Base-by-base conservation (phyloP, 2,113 vertebrate genomes). In the Leiothrix lutea region DNA sequence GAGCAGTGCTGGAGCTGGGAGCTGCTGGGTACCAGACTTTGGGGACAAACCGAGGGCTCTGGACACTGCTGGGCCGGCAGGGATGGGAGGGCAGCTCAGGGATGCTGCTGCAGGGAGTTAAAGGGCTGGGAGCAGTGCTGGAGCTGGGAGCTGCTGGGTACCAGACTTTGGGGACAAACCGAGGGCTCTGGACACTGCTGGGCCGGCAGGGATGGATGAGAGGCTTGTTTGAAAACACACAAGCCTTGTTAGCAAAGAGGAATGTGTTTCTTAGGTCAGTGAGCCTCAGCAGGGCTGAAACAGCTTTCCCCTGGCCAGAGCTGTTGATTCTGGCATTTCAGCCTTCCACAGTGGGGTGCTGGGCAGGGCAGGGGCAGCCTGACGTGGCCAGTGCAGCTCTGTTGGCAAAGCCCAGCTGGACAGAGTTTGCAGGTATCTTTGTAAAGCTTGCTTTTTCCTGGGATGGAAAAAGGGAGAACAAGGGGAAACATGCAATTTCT, bases 41-140 rank as follows among this genome's bases (percentile, higher is more conserved):
- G 48, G 79, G 66, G 50, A 17, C 53, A 86, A 64, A 69, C 17
- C 6, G 4, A 56, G 28, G 51, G 58, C 4, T 60, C 9, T 60
- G 57, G 40, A 5, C 36, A 3, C 36, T 4, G 4, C 28, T 47
- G 64, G 54, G 14, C 24, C 31, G 22, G n/a, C n/a, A n/a, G n/a
- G 53, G 36, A 25, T 1, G 1, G n/a, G 50, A 40, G 33, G 25
- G 35, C 77, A 64, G 44, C 14, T 1, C n/a, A 2, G 66, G 22
- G 48, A 36, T 21, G 17, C 45, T 35, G 31, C 40, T 33, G 23
- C 0, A 0, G 28, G 36, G 6, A 17, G 19, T n/a, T 28, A 6
- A 28, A 48, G 28, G 13, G 19, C 54, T 84, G 56, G 50, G 26
- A 38, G 33, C n/a, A 5, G 4, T 0, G 0, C 11, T 33, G 58